Evolutionary conservation across 2,113 vertebrate genomes (phyloP), one percentile per base, ranked within the genome.

Genomic region (Sialia sialis): DNA sequence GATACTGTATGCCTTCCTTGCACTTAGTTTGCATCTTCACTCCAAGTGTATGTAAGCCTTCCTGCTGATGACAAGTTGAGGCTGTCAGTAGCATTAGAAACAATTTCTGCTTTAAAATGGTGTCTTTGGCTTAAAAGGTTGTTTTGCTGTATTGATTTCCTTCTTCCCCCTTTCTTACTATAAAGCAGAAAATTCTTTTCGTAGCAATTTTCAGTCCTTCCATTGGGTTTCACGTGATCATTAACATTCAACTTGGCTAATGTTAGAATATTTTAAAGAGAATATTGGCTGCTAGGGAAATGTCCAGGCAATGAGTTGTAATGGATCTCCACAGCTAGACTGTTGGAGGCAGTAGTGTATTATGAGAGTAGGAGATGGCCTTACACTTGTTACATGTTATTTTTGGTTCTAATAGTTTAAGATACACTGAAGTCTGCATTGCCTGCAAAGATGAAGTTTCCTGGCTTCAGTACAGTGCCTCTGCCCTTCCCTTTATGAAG

Each of bases 341-440:
- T 95, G 95, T 86, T 96, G 95, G 96, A 97, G 96, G 96, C 96
- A 97, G 93, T 86, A 96, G 95, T 78, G 95, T 76, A 94, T 96
- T 95, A 93, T 84, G 22, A 95, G 95, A 96, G 26, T 77, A 34
- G 68, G 62, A 77, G 84, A 88, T 88, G 79, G 75, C 62, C 76
- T 85, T 86, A 48, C 32, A 63, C 82, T 94, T 95, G 68, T 68
- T 91, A 81, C 1, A 0, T 84, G 67, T 91, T 94, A 70, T 83
- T 94, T 95, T 95, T 95, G 63, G 78, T 95, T 87, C 75, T 80
- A 44, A 43, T 90, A 55, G 64, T 77, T 79, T 43, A 79, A 91
- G 82, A 80, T 78, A n/a, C 14, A 3, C 22, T 64, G 68, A 72
- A 89, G 80, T 83, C 82, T 41, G 41, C 10, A 0, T 49, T 68